These are phyloP conservation scores for Erethizon dorsatum DNA, from an alignment of 2,797 vertebrate species.

Conservation along the genomic window DNA sequence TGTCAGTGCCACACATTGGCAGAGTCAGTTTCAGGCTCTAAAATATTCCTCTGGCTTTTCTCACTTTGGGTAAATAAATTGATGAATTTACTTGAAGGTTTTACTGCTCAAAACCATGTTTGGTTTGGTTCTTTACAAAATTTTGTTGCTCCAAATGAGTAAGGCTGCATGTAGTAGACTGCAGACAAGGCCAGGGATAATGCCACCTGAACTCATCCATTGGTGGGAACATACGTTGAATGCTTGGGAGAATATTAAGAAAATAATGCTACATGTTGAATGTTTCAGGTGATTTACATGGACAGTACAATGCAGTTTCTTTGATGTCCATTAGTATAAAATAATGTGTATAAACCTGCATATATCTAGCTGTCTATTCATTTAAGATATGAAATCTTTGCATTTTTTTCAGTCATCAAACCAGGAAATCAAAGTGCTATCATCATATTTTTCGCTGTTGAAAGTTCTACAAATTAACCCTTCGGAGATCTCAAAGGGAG, in stretches of 20 bases:
- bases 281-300: background rate
- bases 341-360: background rate
- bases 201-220: fast-evolving
- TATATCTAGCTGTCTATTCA: background rate
- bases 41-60: background rate
- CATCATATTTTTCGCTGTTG: background rate
- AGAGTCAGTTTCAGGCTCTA: background rate
- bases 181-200: background rate
- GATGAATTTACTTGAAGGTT: background rate
- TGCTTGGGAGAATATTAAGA: background rate
- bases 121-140: background rate
- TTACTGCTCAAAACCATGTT: background rate
- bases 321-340: background rate
- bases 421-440: background rate
- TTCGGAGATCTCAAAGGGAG: background rate
- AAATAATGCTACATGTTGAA: slow-evolving; percentile 24
- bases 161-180: background rate
- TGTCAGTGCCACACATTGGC: background rate
- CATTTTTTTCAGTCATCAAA: slow-evolving; percentile 15
- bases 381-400: background rate
- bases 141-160: background rate
- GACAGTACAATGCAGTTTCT: background rate
- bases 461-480: slow-evolving; percentile 46
- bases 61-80: background rate
- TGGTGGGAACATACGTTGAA: background rate